Percentiles rank a stretch among this genome's conserved stretches.
phyloP scores from a whole-genome alignment of 2,113 vertebrate species.

The Mionectes macconnelli region DNA sequence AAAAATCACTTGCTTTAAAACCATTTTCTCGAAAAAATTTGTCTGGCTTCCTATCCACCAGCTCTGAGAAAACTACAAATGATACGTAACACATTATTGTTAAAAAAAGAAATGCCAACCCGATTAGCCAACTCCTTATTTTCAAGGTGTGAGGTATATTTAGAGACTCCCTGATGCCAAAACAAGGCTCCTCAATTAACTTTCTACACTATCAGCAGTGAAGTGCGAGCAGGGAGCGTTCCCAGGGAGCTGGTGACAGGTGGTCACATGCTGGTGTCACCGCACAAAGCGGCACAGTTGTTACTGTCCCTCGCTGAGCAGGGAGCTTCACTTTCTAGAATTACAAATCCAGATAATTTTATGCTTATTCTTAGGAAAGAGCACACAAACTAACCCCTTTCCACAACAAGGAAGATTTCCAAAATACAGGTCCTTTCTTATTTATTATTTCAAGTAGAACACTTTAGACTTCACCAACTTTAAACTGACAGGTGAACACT shows the following conservation, averaged over 20 bases:
- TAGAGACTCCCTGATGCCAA: not conserved
- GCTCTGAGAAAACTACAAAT: not conserved
- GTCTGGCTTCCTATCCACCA: not conserved
- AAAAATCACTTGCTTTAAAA: not conserved
- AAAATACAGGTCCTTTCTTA: not conserved
- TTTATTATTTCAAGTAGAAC: not conserved
- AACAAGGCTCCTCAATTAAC: conserved; percentile 5
- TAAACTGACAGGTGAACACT: not conserved
- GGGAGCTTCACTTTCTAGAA: not conserved
- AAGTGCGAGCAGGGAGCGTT: not conserved
- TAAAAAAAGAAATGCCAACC: not conserved
- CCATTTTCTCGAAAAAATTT: not conserved
- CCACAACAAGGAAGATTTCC: not conserved
- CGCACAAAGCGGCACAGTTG: conserved; percentile 5
- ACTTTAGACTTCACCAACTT: not conserved
- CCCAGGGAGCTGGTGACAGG: not conserved
- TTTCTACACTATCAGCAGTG: not conserved
- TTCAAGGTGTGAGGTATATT: not conserved
- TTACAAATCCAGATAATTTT: conserved; percentile 10
- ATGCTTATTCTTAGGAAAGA: not conserved
- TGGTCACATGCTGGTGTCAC: not conserved
- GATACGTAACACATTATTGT: not conserved
- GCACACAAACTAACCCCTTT: not conserved
- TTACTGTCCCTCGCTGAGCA: not conserved
- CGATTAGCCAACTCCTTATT: not conserved